These are phyloP conservation scores for Panthera uncia DNA, from an alignment of 2,113 vertebrate species.

Conservation along the genomic window DNA sequence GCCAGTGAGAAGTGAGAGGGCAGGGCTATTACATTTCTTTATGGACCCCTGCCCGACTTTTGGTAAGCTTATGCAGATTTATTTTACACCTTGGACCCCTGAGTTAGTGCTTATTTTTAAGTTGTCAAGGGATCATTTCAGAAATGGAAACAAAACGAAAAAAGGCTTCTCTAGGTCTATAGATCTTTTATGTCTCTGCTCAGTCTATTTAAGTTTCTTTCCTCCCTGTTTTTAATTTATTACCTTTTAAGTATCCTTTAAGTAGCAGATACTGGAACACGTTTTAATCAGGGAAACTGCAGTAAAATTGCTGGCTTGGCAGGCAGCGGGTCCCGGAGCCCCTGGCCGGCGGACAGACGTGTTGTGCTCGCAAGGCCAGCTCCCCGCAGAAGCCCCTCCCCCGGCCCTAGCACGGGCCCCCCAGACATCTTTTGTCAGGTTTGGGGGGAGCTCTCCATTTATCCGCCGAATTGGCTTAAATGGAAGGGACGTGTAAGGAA, in stretches of 20 bases:
- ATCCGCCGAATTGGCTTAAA: neutral
- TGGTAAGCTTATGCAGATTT: neutral
- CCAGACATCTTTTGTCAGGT: neutral
- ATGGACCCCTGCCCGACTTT: neutral
- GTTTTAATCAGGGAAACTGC: constrained; percentile 41
- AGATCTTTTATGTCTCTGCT: neutral
- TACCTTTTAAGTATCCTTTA: constrained; percentile 48
- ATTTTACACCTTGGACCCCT: constrained; percentile 10
- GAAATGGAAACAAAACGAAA: constrained; percentile 1
- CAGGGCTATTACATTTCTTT: neutral
- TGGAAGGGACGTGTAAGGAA: neutral
- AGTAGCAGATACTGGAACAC: constrained; percentile 67
- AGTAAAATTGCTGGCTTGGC: constrained; percentile 33
- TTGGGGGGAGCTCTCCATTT: neutral
- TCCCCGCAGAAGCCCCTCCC: neutral
- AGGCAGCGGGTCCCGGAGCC: neutral
- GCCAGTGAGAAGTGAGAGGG: neutral
- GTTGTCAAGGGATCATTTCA: constrained; percentile 47
- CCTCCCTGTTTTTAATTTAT: constrained; percentile 4
- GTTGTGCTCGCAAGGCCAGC: neutral
- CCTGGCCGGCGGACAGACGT: neutral
- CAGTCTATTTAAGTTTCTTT: neutral
- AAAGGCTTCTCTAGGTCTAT: neutral
- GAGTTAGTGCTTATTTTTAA: constrained; percentile 37
- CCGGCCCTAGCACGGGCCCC: rapidly evolving